phyloP scores from a whole-genome alignment of 2,113 vertebrate genomes.

The Trogon surrucura region DNA sequence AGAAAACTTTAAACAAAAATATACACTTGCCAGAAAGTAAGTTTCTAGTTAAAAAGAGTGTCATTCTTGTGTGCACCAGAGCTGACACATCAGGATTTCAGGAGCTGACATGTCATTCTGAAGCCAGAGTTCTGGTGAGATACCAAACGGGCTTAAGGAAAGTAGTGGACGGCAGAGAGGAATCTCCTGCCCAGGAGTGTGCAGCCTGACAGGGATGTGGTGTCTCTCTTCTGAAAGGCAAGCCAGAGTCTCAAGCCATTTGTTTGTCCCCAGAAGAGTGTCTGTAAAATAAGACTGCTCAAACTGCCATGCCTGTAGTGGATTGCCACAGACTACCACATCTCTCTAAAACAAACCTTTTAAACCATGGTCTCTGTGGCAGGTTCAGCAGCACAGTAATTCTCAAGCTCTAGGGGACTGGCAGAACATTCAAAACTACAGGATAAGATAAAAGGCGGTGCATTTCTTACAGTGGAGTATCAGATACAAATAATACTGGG shows the following conservation, averaged over 20 bases:
- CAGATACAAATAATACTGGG: background rate
- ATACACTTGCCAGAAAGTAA: background rate
- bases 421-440: background rate
- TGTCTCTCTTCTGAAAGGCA: background rate
- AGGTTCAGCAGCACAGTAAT: background rate
- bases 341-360: background rate
- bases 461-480: background rate
- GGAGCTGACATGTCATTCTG: background rate
- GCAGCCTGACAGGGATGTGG: background rate
- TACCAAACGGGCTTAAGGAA: background rate
- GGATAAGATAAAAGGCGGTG: background rate
- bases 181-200: background rate
- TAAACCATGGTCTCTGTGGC: background rate
- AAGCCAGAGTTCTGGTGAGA: background rate
- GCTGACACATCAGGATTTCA: background rate
- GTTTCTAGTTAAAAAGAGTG: background rate
- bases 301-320: background rate
- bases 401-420: background rate
- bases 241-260: background rate
- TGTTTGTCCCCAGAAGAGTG: background rate
- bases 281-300: background rate
- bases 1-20: background rate
- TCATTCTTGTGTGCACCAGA: background rate
- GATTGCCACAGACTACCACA: background rate
- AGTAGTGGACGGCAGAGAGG: background rate